Conservation (phyloP, 2,888 invertebrate species). For the Aproaerema taeniolella region DNA sequence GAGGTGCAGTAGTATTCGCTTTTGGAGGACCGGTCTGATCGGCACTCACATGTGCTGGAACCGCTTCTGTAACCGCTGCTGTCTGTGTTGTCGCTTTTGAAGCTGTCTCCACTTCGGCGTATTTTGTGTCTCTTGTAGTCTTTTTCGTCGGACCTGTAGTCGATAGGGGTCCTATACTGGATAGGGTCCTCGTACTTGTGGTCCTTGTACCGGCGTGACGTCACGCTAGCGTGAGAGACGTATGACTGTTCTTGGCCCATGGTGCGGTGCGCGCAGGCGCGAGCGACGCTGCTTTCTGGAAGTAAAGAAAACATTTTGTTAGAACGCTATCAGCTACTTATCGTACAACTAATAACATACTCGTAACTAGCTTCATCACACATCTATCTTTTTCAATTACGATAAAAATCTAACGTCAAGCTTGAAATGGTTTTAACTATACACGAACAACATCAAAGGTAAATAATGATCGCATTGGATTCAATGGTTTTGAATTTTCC, state of each 20-base stretch:
- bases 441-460: no score
- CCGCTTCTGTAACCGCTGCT: conserved; percentile 70
- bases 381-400: no score
- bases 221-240: conserved; percentile 49
- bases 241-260: conserved; percentile 73
- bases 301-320: conserved; percentile 23
- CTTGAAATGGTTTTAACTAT: no score
- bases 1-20: conserved; percentile 66
- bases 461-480: no score
- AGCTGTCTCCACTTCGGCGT: conserved; percentile 58
- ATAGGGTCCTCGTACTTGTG: conserved; percentile 48
- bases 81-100: conserved; percentile 63
- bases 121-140: conserved; percentile 56
- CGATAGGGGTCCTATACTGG: conserved; percentile 41
- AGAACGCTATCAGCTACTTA: no score
- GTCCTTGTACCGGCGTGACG: conserved; percentile 50
- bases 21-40: conserved; percentile 55
- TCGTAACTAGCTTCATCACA: no score
- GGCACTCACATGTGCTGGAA: conserved; percentile 63
- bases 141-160: conserved; percentile 41
- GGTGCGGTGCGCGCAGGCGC: conserved; percentile 44
- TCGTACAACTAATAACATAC: no score
- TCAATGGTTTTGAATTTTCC: no score
- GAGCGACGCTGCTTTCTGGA: conserved; percentile 50
- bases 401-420: no score